Base-by-base conservation (phyloP, 2,113 vertebrate genomes). In the Orientallactaga bullata region DNA sequence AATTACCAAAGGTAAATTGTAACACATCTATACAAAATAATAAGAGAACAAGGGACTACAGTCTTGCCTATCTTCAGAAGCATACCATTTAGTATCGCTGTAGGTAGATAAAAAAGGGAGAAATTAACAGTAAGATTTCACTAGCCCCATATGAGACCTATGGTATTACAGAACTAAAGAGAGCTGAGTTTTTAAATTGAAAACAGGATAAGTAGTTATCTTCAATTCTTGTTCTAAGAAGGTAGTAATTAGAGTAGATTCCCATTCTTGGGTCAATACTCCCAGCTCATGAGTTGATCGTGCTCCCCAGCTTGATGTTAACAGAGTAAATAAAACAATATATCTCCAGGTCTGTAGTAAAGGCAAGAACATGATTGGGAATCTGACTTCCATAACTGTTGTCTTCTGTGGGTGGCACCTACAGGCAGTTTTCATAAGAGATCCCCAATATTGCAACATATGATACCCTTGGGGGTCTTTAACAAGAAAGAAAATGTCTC, bases 221-320 rank as follows among this genome's bases (percentile, higher is more conserved):
- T 96, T 93, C 42, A 81, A 93, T 92, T 95, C 74, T 95, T 94
- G 32, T 94, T 87, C 69, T 93, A 92, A 90, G 84, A 94, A 95
- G 74, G 13, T 82, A 65, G 65, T 94, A 96, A 96, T 95, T 95
- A 95, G 91, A 91, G 61, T 90, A 24, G 24, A 85, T 95, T 47
- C 39, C 51, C 42, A 85, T 60, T 96, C 74, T 20, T 55, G 78
- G 74, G 93, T 94, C 93, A 91, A 37, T 88, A 94, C 66, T 90
- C 65, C 55, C 66, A 86, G 74, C 60, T 88, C 63, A 92, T 79
- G 87, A 95, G 61, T 85, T 88, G 66, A 47, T 71, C 92, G 32
- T 95, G 92, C 32, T 96, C 66, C 65, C 81, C 37, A 90, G 90
- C 51, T 95, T 90, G 88, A 83, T 55, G 69, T 94, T 96, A 95